These are phyloP conservation scores for Dyspetes luteomarginatus DNA, from an alignment of 2,888 invertebrate genomes.

Conservation along the genomic window DNA sequence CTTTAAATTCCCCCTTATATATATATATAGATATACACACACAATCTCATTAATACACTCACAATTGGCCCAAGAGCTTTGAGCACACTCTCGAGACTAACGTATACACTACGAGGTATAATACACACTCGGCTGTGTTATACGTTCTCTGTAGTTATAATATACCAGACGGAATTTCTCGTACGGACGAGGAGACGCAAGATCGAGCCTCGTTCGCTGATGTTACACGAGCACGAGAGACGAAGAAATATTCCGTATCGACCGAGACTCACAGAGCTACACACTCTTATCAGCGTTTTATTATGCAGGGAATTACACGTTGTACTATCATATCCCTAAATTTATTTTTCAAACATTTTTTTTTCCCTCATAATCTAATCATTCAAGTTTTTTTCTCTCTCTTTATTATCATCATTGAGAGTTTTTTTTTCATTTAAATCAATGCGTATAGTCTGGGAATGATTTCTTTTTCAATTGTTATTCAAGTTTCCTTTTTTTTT, in stretches of 20 bases:
- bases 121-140: not conserved
- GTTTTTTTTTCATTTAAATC: too few species aligned
- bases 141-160: not conserved
- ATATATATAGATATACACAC: not conserved
- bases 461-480: too few species aligned
- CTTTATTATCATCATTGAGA: too few species aligned
- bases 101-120: slow-evolving; percentile 1
- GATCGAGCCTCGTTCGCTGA: slow-evolving; percentile 62
- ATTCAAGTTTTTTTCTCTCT: too few species aligned
- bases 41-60: not conserved
- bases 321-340: not conserved
- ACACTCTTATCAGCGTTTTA: slow-evolving; percentile 7
- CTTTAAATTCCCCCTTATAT: too few species aligned
- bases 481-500: too few species aligned
- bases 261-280: slow-evolving; percentile 39
- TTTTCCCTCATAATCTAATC: too few species aligned
- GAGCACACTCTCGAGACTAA: slow-evolving; percentile 27
- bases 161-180: not conserved
- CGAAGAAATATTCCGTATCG: slow-evolving; percentile 59
- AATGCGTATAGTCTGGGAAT: too few species aligned
- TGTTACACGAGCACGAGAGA: slow-evolving; percentile 16
- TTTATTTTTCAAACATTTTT: not conserved
- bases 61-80: not conserved
- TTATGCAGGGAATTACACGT: slow-evolving; percentile 4
- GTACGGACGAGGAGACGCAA: not conserved